A percentile compares a stretch with the other conserved stretches of the same genome.
These are phyloP conservation scores for Physocephala rufipes DNA, from an alignment of 2,888 invertebrate genomes.

Conservation along the genomic window DNA sequence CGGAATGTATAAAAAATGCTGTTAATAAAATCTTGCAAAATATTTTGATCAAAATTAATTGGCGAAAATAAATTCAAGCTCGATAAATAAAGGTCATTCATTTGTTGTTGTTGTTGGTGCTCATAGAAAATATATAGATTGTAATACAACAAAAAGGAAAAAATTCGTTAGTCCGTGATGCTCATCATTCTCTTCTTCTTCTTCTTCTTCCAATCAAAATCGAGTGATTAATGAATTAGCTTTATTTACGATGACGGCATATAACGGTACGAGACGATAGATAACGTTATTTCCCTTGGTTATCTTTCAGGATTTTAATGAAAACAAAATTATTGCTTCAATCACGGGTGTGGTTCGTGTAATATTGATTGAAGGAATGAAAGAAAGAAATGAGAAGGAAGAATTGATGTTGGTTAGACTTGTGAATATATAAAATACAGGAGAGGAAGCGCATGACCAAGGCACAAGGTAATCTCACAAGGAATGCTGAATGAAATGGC, in stretches of 20 bases:
- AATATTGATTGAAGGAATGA: conserved; percentile 26
- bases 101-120: neutral
- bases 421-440: neutral
- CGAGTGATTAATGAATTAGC: conserved; percentile 22
- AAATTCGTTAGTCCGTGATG: neutral
- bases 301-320: conserved; percentile 49
- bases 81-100: neutral
- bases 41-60: conserved; percentile 20
- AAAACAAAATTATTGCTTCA: conserved; percentile 64
- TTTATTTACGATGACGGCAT: conserved; percentile 10
- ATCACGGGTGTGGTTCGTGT: conserved; percentile 62
- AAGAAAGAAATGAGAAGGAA: neutral
- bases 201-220: neutral
- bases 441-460: conserved; percentile 25
- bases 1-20: conserved; percentile 3
- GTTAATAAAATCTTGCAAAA: conserved; percentile 24
- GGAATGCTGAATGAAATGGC: too few relatives aligned
- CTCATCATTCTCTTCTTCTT: too few relatives aligned
- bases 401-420: neutral
- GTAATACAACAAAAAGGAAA: conserved; percentile 2
- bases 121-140: too few relatives aligned
- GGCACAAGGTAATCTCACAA: neutral
- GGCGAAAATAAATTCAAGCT: conserved; percentile 24
- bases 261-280: too few relatives aligned
- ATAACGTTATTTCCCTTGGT: neutral